Evolutionary conservation across 2,113 vertebrate species (phyloP), one percentile per base, ranked within the genome.

Genomic region (Lutjanus erythropterus): DNA sequence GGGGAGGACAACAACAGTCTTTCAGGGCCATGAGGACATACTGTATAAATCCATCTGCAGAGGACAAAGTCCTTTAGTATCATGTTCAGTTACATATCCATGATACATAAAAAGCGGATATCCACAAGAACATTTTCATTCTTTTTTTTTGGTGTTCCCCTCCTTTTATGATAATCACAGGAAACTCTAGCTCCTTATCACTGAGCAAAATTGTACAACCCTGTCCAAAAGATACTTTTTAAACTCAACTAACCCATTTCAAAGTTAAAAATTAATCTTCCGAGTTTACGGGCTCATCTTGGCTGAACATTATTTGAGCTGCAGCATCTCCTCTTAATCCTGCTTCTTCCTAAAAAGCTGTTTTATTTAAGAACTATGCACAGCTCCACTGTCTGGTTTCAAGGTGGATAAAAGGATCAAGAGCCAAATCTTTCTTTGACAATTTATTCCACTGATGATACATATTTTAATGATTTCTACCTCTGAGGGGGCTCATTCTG

Each of bases 191-290:
- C 42, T 53, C 16, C n/a, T 56, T 62, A 16, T 68, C 53, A 27
- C 39, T 6, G 4, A 71, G 25, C 35, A 44, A 59, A 71, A 19
- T 41, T 46, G 29, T 2, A 47, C 49, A 47, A 44, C 52, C 9
- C 7, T 50, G 50, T 67, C 9, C 10, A 59, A 66, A 49, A 41
- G 31, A 60, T 31, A 31, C 42, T 49, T 23, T 47, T 4, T n/a
- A 4, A 62, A 68, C 75, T 29, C 2, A 25, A 23, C 46, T 9
- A 53, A 29, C 14, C 59, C 25, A 14, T 53, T 60, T 66, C 37
- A 68, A 42, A 35, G 23, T 77, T 33, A 56, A 67, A 73, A 18
- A 77, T 68, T 42, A 56, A 68, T 61, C 67, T 61, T 5, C 42
- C 4, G 12, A 25, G 46, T 70, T 44, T 21, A 16, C 37, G 4